These are phyloP conservation scores for Pheosia tremula DNA, from an alignment of 2,888 invertebrate genomes.

Conservation along the genomic window DNA sequence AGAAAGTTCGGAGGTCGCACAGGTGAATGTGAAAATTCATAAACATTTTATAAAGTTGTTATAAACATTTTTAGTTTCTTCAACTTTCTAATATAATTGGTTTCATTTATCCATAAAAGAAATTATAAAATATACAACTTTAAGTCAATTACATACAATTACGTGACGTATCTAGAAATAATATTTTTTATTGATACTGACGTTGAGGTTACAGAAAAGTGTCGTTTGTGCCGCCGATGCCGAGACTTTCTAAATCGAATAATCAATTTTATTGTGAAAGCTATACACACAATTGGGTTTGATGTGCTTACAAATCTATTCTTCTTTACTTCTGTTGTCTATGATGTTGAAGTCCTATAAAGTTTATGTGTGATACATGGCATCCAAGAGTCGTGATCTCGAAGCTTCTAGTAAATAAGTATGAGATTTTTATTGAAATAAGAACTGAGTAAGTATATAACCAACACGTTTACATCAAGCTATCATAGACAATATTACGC, in stretches of 20 bases:
- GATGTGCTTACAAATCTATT: not conserved
- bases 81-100: conserved; percentile 1
- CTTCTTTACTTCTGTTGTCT: too few relatives aligned
- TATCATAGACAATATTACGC: not conserved
- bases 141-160: not conserved
- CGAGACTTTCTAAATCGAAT: conserved; percentile 3
- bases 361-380: too few relatives aligned
- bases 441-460: too few relatives aligned
- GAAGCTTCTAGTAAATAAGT: too few relatives aligned
- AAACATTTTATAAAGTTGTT: not conserved
- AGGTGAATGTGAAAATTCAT: not conserved
- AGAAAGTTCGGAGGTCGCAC: not conserved
- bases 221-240: not conserved
- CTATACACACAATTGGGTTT: not conserved
- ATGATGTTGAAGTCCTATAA: too few relatives aligned
- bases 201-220: not conserved
- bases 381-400: too few relatives aligned
- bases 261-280: not conserved
- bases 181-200: not conserved
- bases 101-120: not conserved
- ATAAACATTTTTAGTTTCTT: not conserved
- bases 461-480: too few relatives aligned
- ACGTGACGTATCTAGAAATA: not conserved
- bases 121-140: not conserved
- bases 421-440: too few relatives aligned